phyloP scores from a whole-genome alignment of 2,797 vertebrate genomes.

The Dromococcyx pavoninus region DNA sequence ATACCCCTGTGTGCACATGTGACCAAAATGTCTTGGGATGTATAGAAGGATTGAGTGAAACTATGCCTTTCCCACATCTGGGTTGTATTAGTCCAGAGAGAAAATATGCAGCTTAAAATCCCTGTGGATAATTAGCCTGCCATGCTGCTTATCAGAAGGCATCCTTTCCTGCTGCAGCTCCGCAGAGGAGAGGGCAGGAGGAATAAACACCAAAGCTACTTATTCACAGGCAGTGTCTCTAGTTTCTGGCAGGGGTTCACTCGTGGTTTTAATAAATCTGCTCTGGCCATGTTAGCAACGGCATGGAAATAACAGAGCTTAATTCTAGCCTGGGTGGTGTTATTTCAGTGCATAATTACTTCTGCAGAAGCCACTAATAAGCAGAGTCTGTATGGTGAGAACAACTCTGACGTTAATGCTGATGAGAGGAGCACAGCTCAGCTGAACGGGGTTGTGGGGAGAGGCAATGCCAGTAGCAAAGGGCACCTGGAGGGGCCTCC shows the following conservation, averaged over 20 bases:
- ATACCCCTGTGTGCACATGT: neutral
- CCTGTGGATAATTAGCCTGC: slow-evolving; percentile 55
- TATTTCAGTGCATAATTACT: neutral
- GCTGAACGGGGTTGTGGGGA: neutral
- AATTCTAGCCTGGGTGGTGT: neutral
- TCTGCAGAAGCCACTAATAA: neutral
- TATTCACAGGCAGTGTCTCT: neutral
- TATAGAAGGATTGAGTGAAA: slow-evolving; percentile 17
- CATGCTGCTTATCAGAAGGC: slow-evolving; percentile 40
- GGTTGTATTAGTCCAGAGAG: slow-evolving; percentile 54
- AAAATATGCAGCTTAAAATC: slow-evolving; percentile 55
- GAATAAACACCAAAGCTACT: neutral
- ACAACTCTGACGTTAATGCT: neutral
- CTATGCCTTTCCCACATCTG: slow-evolving; percentile 67
- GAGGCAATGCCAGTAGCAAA: neutral
- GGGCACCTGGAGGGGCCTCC: neutral
- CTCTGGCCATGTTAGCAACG: neutral
- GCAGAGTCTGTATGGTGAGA: neutral
- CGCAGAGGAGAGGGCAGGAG: neutral
- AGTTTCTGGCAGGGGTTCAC: neutral
- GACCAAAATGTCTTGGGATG: slow-evolving; percentile 30
- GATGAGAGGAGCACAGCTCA: neutral
- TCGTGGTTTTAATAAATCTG: neutral
- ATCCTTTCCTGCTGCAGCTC: slow-evolving; percentile 34
- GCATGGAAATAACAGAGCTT: neutral